A percentile compares a stretch with the other conserved stretches of the same genome.
Conservation (phyloP, 2,113 vertebrate species). For the Pandion haliaetus region DNA sequence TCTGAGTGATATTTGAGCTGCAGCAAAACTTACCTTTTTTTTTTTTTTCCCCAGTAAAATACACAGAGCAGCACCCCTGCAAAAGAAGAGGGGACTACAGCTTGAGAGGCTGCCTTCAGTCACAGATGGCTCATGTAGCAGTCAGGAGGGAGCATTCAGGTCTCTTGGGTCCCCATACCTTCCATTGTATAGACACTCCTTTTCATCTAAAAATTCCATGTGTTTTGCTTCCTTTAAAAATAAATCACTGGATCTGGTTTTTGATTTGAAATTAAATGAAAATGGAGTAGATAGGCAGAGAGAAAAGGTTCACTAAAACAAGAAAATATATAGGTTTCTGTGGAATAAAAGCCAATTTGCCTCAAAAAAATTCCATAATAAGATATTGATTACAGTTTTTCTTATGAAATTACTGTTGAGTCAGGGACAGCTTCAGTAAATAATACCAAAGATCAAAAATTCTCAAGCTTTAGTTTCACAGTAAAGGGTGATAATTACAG, state of each 20-base stretch:
- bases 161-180: neutral
- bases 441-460: conserved; percentile 10
- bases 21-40: neutral
- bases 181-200: neutral
- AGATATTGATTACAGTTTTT: conserved; percentile 41
- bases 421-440: conserved; percentile 15
- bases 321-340: conserved; percentile 16
- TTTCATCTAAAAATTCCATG: conserved; percentile 14
- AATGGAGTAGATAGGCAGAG: neutral
- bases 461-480: neutral
- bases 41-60: neutral
- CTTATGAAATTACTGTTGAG: conserved; percentile 6
- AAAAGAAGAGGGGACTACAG: neutral
- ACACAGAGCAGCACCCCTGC: neutral
- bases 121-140: neutral
- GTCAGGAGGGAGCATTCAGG: neutral
- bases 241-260: neutral
- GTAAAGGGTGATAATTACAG: conserved; percentile 15
- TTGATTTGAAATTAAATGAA: conserved; percentile 15
- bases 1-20: neutral
- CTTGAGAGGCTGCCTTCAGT: neutral
- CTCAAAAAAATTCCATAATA: neutral
- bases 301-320: neutral
- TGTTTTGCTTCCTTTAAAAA: conserved; percentile 3
- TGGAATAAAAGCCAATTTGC: conserved; percentile 37